Percentiles rank a stretch among this genome's conserved stretches.
Evolutionary conservation across 2,888 invertebrate genomes (phyloP).

Genomic region (Stramonita haemastoma): DNA sequence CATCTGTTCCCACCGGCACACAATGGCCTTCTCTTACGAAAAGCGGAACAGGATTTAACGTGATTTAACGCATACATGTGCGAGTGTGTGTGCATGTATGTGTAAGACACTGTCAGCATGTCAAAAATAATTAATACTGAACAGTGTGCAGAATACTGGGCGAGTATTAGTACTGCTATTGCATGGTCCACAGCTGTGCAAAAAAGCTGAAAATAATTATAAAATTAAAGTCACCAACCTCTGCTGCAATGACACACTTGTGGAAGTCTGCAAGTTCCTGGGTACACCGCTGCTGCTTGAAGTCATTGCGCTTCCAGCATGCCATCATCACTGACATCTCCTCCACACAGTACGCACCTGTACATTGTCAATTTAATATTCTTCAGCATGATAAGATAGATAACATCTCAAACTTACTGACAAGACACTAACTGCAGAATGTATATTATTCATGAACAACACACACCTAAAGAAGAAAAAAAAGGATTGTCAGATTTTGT

Average conservation of each 20-base stretch:
- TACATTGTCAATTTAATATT: not conserved
- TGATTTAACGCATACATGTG: not conserved
- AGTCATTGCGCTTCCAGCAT: constrained; percentile 62
- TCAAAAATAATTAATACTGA: too few relatives aligned
- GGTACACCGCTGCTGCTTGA: constrained; percentile 53
- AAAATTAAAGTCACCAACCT: constrained; percentile 43
- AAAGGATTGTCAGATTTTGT: not conserved
- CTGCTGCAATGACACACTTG: constrained; percentile 48
- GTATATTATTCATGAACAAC: not conserved
- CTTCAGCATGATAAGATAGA: not conserved
- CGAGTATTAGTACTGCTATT: not conserved
- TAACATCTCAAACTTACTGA: not conserved
- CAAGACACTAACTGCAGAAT: not conserved
- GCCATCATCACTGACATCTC: constrained; percentile 64
- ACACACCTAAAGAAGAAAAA: not conserved
- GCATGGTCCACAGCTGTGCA: not conserved
- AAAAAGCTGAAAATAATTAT: not conserved
- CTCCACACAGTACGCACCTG: constrained; percentile 60
- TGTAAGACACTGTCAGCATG: not conserved
- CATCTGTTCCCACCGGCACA: too few relatives aligned
- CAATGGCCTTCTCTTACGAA: too few relatives aligned
- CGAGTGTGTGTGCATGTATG: not conserved
- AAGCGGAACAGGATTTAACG: too few relatives aligned
- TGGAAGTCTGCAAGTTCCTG: constrained; percentile 57
- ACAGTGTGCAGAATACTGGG: too few relatives aligned